A percentile compares a stretch with the other conserved stretches of the same genome.
These are phyloP conservation scores for Hyaena hyaena DNA, from an alignment of 2,113 vertebrate species.

Conservation along the genomic window DNA sequence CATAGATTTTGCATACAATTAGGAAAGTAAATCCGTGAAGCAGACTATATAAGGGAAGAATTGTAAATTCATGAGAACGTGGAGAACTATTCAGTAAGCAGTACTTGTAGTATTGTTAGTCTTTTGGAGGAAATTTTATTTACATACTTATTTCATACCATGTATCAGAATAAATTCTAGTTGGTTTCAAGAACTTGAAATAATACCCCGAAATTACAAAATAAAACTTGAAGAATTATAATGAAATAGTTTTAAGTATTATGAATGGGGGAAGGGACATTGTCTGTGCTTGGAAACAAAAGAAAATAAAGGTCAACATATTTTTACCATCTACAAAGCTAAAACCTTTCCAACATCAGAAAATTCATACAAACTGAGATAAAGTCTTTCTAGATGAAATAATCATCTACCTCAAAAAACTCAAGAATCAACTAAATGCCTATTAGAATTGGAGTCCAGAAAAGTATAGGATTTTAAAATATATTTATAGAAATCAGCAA, in stretches of 20 bases:
- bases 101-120: background rate
- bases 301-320: background rate
- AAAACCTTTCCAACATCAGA: background rate
- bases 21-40: slow-evolving; percentile 31
- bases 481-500: background rate
- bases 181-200: slow-evolving; percentile 50
- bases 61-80: background rate
- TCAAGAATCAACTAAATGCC: background rate
- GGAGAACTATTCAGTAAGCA: background rate
- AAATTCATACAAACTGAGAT: slow-evolving; percentile 21
- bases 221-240: slow-evolving; percentile 43
- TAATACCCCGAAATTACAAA: slow-evolving; percentile 36
- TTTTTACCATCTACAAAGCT: slow-evolving; percentile 1
- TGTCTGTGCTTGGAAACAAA: slow-evolving; percentile 5
- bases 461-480: slow-evolving; percentile 2
- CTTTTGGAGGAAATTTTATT: background rate
- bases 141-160: background rate
- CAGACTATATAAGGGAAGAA: background rate
- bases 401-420: slow-evolving; percentile 39
- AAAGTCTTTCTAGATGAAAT: slow-evolving; percentile 33
- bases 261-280: background rate
- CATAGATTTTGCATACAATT: background rate
- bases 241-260: background rate
- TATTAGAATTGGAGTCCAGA: background rate
- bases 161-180: slow-evolving; percentile 42